A percentile compares a stretch with the other conserved stretches of the same genome.
Conservation (phyloP, 2,113 vertebrate genomes). For the Sclerurus mexicanus region DNA sequence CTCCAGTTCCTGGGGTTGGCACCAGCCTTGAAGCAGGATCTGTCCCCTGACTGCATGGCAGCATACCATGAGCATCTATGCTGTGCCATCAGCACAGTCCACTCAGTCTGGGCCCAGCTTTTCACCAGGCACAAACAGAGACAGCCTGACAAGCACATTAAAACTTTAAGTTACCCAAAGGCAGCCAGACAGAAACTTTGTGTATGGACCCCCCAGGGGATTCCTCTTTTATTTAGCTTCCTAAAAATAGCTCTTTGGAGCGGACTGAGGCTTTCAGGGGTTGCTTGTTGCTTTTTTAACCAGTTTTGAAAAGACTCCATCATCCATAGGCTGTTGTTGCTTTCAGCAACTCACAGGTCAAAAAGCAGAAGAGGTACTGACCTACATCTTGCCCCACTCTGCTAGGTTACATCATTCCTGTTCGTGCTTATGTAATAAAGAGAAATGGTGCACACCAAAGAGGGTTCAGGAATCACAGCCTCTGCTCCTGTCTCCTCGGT, state of each 20-base stretch:
- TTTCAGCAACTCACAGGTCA: not conserved
- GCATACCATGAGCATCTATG: not conserved
- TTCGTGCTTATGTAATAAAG: not conserved
- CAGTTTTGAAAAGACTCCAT: not conserved
- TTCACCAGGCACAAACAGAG: not conserved
- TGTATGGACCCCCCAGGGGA: not conserved
- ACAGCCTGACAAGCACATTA: not conserved
- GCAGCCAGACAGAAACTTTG: not conserved
- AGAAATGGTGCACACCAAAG: not conserved
- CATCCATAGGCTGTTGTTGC: not conserved
- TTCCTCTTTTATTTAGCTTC: not conserved
- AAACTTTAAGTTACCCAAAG: not conserved
- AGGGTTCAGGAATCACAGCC: not conserved
- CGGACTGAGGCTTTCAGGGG: not conserved
- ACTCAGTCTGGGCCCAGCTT: not conserved
- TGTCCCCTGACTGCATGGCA: not conserved
- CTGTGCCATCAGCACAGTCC: not conserved
- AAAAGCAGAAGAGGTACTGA: not conserved
- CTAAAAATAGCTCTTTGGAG: not conserved
- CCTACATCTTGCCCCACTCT: not conserved
- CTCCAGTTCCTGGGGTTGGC: not conserved
- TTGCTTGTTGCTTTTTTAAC: not conserved
- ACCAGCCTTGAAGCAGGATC: not conserved
- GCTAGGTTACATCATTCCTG: not conserved
- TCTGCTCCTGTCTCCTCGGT: not conserved